Conservation (phyloP, 2,797 vertebrate species). For the Sebastes trivittatus region DNA sequence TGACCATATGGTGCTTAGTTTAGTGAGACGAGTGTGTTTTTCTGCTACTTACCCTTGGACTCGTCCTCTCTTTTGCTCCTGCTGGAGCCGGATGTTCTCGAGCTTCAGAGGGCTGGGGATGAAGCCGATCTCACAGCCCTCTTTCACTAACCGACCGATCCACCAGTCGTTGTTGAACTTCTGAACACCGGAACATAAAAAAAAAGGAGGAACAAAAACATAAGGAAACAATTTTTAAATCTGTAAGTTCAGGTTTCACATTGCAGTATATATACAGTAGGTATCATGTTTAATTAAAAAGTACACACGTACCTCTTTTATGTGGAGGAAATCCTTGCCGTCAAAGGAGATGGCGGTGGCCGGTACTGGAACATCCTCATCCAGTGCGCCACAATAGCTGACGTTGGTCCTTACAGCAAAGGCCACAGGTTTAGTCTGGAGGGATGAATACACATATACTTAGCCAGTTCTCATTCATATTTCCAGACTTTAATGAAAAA, state of each 20-base stretch:
- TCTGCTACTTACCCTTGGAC: conserved; percentile 83
- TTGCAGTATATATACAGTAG: background rate
- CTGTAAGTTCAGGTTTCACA: background rate
- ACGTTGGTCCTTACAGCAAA: conserved; percentile 95
- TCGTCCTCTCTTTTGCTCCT: conserved; percentile 94
- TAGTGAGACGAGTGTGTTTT: background rate
- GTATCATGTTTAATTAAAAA: too few relatives aligned
- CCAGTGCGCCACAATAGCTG: conserved; percentile 90
- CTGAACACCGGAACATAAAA: conserved; percentile 61
- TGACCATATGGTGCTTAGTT: background rate
- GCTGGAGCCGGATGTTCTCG: conserved; percentile 92
- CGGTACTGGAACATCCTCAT: conserved; percentile 92
- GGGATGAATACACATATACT: background rate
- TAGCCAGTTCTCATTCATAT: background rate
- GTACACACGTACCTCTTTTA: conserved; percentile 88
- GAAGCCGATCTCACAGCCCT: conserved; percentile 87
- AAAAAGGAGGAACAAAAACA: background rate
- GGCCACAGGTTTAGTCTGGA: conserved; percentile 92
- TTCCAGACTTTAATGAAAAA: background rate
- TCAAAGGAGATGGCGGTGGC: conserved; percentile 95
- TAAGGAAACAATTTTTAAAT: background rate
- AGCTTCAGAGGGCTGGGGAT: conserved; percentile 97
- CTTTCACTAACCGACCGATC: conserved; percentile 90
- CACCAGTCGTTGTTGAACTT: conserved; percentile 99
- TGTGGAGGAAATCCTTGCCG: conserved; percentile 95